Conservation (phyloP, 2,113 vertebrate species). For the Tetrao urogallus region DNA sequence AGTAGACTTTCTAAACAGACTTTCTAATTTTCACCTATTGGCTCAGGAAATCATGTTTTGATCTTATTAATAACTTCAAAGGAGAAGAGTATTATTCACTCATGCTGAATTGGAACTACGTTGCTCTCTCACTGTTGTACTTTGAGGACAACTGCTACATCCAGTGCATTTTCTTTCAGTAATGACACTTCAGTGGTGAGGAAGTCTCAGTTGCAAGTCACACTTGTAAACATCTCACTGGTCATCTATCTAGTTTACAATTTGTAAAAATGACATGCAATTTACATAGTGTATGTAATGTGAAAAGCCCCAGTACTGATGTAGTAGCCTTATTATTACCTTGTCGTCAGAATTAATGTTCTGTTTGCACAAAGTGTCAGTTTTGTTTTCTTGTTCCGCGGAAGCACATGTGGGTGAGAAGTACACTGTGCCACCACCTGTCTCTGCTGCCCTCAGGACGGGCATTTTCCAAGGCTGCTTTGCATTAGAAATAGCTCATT, state of each 20-base stretch:
- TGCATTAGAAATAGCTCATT: neutral
- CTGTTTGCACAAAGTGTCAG: slow-evolving; percentile 37
- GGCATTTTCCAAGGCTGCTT: neutral
- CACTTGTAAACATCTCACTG: neutral
- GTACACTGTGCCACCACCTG: neutral
- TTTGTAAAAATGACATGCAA: slow-evolving; percentile 45
- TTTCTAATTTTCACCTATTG: neutral
- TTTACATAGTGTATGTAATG: slow-evolving; percentile 34
- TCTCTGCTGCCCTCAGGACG: neutral
- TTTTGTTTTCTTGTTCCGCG: slow-evolving; percentile 11
- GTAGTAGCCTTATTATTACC: slow-evolving; percentile 66
- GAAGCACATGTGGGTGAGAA: neutral
- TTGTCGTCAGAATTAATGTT: slow-evolving; percentile 62
- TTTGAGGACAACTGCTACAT: neutral
- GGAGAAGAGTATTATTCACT: neutral
- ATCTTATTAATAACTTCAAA: neutral
- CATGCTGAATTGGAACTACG: neutral
- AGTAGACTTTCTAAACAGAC: neutral
- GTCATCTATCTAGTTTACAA: slow-evolving; percentile 17
- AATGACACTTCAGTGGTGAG: neutral
- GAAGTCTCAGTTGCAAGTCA: slow-evolving; percentile 25
- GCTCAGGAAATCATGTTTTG: neutral
- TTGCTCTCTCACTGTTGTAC: neutral
- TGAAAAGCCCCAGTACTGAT: neutral
- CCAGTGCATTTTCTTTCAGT: slow-evolving; percentile 16